A percentile compares a stretch with the other conserved stretches of the same genome.
Evolutionary conservation across 2,888 invertebrate species (phyloP).

Genomic region (Nymphalis urticae): DNA sequence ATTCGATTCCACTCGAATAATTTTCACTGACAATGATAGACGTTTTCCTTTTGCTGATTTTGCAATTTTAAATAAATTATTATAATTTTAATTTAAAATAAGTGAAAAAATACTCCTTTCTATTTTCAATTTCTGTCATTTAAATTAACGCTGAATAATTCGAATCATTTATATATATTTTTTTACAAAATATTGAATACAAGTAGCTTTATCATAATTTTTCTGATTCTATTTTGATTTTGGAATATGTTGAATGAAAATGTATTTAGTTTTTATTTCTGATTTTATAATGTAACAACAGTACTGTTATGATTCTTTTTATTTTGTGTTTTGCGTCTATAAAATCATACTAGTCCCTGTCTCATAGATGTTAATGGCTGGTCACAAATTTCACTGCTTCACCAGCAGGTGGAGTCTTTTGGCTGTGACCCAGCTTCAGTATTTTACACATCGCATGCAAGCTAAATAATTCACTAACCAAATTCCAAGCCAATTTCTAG

Average conservation of each 20-base stretch:
- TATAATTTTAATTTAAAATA: not conserved
- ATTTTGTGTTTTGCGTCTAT: not conserved
- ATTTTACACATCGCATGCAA: slow-evolving; percentile 31
- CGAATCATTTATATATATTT: not conserved
- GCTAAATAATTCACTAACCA: slow-evolving; percentile 38
- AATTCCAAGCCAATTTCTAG: slow-evolving; percentile 35
- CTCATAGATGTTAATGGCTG: slow-evolving; percentile 21
- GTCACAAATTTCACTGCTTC: slow-evolving; percentile 28
- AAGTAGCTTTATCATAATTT: not conserved
- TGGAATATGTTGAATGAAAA: not conserved
- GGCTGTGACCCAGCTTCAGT: slow-evolving; percentile 31
- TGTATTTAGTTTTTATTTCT: not conserved
- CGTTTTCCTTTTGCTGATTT: not conserved
- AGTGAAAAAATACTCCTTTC: not conserved
- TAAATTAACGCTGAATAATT: not conserved
- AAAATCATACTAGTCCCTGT: slow-evolving; percentile 10
- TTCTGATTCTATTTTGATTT: not conserved
- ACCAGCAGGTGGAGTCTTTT: slow-evolving; percentile 33
- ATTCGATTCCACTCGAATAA: not conserved
- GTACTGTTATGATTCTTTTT: not conserved
- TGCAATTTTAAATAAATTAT: no score
- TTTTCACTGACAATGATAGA: not conserved
- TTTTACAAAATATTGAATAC: not conserved
- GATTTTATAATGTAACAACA: not conserved
- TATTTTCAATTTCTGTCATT: not conserved